These are phyloP conservation scores for Athene noctua DNA, from an alignment of 2,113 vertebrate genomes.

Conservation along the genomic window DNA sequence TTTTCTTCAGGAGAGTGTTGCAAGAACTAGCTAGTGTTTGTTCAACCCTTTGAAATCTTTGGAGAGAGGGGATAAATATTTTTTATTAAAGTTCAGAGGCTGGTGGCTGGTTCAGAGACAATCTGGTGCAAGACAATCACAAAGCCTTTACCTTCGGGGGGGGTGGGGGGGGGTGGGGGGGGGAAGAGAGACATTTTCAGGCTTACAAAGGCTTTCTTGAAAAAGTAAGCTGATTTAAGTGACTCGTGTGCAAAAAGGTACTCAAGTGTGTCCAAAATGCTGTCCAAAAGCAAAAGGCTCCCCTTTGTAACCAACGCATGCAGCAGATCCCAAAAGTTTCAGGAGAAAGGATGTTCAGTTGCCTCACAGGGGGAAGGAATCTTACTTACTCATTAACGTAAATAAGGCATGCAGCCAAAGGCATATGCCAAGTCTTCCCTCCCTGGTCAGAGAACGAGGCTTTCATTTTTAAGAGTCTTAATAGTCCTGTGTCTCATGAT, in stretches of 20 bases:
- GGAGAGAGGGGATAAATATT: neutral
- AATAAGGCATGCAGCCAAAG: slow-evolving; percentile 73
- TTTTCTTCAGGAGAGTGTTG: neutral
- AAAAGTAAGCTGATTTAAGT: neutral
- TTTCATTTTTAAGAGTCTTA: slow-evolving; percentile 76
- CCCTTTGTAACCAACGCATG: neutral
- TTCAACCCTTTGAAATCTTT: neutral
- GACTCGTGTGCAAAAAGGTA: neutral
- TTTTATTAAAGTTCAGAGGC: neutral
- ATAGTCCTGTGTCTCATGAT: slow-evolving; percentile 75
- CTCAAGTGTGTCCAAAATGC: neutral
- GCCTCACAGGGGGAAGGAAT: slow-evolving; percentile 7
- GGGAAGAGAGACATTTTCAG: neutral
- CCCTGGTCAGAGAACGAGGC: slow-evolving; percentile 48
- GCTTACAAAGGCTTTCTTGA: neutral
- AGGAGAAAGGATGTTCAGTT: neutral
- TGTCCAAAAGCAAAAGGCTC: neutral
- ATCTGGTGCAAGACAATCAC: too few species aligned
- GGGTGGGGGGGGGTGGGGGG: too few species aligned
- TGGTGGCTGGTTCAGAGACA: neutral
- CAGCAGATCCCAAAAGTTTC: slow-evolving; percentile 9
- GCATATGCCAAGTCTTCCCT: slow-evolving; percentile 65
- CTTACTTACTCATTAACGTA: slow-evolving; percentile 74
- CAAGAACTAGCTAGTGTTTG: neutral
- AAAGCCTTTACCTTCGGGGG: neutral